Base-by-base conservation (phyloP, 2,888 invertebrate species). In the Proisotoma minuta region DNA sequence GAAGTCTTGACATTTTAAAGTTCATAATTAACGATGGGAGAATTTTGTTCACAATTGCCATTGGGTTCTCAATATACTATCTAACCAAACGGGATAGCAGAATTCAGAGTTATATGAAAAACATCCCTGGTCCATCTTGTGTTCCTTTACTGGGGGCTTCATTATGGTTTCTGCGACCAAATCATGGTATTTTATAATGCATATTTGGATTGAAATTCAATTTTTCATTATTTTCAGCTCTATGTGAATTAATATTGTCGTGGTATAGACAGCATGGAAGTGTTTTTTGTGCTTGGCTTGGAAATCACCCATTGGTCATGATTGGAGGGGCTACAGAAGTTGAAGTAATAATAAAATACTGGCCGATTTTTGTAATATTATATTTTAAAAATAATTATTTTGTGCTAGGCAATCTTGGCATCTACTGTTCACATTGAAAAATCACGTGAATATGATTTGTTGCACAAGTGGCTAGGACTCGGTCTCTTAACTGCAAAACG, bases 361-460 rank as follows among this genome's bases (percentile, higher is more conserved):
- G 15, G 24, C 26, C 24, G 26, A 23, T 15, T 43, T 26, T 47
- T 43, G 20, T 20, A 47, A 26, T 47, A 26, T 62, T 39, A 43
- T 47, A 10, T 27, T 23, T 39, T 10, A 48, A 18, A 15, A 51
- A 20, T 53, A 40, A 28, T 29, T 60, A 3, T 47, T 27, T 58
- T 59, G 57, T 74, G 77, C 34, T 72, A 84, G 82, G 81, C 81
- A 57, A 79, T 85, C 62, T 76, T 84, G 60, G 81, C 80, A 69
- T 84, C 82, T 69, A 79, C 78, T 63, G 82, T 81, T 70, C 82
- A 82, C 72, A 81, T 84, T 59, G 82, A 83, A 74, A 85, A 85
- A 76, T 82, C 84, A 63, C 75, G 76, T 18, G 83, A 83, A 70
- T 84, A 84, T 70, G 77, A 78, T 58, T 76, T 83, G 43, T 76